A percentile compares a stretch with the other conserved stretches of the same genome.
These are phyloP conservation scores for Tipula lateralis DNA, from an alignment of 2,888 invertebrate species.

Conservation along the genomic window DNA sequence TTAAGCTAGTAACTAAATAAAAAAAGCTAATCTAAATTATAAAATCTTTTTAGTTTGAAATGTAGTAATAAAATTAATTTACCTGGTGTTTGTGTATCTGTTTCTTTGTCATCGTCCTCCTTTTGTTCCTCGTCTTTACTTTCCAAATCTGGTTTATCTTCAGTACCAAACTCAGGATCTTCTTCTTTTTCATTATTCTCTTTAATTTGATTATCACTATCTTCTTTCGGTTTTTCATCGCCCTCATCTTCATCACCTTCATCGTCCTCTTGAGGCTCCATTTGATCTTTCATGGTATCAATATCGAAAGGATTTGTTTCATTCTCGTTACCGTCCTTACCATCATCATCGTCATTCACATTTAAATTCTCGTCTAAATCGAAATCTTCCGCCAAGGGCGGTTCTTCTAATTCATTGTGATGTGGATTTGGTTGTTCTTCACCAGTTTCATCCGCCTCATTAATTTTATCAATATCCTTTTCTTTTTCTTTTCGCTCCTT, in stretches of 20 bases:
- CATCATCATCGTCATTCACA: constrained; percentile 66
- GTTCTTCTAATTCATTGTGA: constrained; percentile 71
- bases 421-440: constrained; percentile 77
- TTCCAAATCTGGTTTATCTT: constrained; percentile 51
- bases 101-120: constrained; percentile 43
- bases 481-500: constrained; percentile 50
- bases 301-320: constrained; percentile 83
- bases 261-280: constrained; percentile 45
- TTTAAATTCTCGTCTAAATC: constrained; percentile 85
- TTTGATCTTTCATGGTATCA: constrained; percentile 66
- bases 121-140: constrained; percentile 55
- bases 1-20: too few species aligned
- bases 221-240: constrained; percentile 51
- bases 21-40: too few species aligned
- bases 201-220: constrained; percentile 54
- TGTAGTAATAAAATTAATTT: too few species aligned
- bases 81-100: not conserved
- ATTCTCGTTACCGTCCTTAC: constrained; percentile 52
- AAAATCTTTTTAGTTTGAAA: too few species aligned
- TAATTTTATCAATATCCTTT: constrained; percentile 75
- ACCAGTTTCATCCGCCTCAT: constrained; percentile 67
- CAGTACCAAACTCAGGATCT: constrained; percentile 46
- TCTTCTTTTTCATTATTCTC: constrained; percentile 49
- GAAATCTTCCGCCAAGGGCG: constrained; percentile 78
- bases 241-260: constrained; percentile 45